phyloP scores from a whole-genome alignment of 2,797 vertebrate species.

The Buceros bicornis region DNA sequence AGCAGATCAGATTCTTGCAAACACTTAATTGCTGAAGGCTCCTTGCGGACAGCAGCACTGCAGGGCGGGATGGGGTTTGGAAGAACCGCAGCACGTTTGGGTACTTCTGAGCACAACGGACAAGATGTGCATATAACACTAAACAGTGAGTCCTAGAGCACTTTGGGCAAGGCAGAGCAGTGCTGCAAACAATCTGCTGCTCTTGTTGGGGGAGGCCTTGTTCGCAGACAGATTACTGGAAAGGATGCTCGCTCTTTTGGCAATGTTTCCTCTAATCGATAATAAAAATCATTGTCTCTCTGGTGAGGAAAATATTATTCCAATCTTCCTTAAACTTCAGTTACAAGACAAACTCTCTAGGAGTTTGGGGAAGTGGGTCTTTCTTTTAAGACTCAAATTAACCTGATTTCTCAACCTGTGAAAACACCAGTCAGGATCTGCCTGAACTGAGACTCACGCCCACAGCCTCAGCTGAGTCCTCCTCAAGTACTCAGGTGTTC shows the following conservation, averaged over 20 bases:
- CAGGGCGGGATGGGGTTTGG: neutral
- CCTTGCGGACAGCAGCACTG: neutral
- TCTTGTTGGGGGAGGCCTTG: neutral
- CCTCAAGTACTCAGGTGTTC: neutral
- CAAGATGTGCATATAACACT: neutral
- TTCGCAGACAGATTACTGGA: neutral
- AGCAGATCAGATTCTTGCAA: neutral
- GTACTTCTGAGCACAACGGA: neutral
- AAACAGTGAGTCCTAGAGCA: neutral
- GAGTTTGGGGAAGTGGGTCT: neutral
- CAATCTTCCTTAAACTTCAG: neutral
- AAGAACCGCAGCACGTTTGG: neutral
- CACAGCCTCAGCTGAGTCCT: neutral
- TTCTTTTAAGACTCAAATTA: neutral
- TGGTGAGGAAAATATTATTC: neutral
- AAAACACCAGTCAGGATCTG: neutral
- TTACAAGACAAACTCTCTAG: neutral
- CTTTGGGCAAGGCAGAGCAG: fast-evolving
- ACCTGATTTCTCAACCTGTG: neutral
- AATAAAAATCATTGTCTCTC: neutral
- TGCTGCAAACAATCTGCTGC: neutral
- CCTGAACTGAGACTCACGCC: neutral
- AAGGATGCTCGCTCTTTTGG: fast-evolving
- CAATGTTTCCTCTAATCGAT: neutral
- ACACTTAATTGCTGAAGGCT: neutral